Percentiles rank a stretch among this genome's conserved stretches.
Evolutionary conservation across 2,113 vertebrate species (phyloP).

Genomic region (Amblyopsis rosae): DNA sequence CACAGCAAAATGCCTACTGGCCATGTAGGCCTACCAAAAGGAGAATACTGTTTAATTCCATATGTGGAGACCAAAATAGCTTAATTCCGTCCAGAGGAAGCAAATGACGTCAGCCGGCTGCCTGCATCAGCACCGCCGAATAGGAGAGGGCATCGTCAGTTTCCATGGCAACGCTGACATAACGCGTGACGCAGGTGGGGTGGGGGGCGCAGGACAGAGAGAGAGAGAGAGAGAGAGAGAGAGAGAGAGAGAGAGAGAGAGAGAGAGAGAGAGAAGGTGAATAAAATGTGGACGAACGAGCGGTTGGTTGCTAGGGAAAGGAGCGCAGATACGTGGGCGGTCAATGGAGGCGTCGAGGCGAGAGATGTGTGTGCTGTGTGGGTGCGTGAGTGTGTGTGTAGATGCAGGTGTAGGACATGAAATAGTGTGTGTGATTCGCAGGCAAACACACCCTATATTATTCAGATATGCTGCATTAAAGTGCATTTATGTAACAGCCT

Average conservation of each 20-base stretch:
- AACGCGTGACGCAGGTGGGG: conserved; percentile 66
- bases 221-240: conserved; percentile 12
- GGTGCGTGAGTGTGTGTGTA: conserved; percentile 4
- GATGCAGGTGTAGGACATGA: not conserved
- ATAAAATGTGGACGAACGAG: too few species aligned
- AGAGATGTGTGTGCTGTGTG: not conserved
- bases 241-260: conserved; percentile 44
- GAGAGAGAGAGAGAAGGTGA: conserved; percentile 46
- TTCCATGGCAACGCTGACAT: conserved; percentile 78
- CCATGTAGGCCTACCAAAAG: too few species aligned
- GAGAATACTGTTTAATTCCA: not conserved
- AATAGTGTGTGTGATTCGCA: not conserved
- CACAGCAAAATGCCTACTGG: not conserved
- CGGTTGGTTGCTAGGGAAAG: too few species aligned
- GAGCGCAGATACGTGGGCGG: conserved; percentile 40
- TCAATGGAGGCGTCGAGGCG: not conserved
- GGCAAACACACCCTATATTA: not conserved
- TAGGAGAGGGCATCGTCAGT: conserved; percentile 71
- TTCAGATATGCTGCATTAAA: not conserved
- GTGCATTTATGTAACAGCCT: not conserved
- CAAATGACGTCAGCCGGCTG: conserved; percentile 63
- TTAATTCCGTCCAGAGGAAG: conserved; percentile 52
- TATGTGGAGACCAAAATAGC: conserved; percentile 34
- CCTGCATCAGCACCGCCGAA: conserved; percentile 73
- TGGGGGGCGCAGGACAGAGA: conserved; percentile 36